These are phyloP conservation scores for Leptogaster cylindrica DNA, from an alignment of 2,888 invertebrate species.

Conservation along the genomic window DNA sequence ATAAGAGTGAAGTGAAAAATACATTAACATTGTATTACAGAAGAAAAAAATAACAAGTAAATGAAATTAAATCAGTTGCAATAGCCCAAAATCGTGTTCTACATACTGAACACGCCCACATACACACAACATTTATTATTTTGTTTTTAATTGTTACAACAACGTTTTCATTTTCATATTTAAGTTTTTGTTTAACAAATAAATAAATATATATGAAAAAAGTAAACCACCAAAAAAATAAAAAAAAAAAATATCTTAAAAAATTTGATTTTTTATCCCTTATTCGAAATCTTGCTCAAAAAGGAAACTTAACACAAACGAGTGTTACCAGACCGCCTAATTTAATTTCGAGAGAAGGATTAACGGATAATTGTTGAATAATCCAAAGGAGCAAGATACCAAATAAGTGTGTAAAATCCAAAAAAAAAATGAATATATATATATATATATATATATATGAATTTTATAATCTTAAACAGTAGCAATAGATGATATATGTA, in stretches of 20 bases:
- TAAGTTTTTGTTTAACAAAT: neutral
- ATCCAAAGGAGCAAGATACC: neutral
- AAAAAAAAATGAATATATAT: neutral
- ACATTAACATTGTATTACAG: slow-evolving; percentile 2
- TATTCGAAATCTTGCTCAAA: neutral
- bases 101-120: slow-evolving; percentile 16
- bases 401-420: neutral
- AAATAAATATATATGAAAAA: neutral
- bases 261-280: slow-evolving; percentile 8
- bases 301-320: neutral
- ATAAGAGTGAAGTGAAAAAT: slow-evolving; percentile 9
- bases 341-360: no score
- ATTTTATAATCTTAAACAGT: neutral
- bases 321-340: no score
- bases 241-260: slow-evolving; percentile 8
- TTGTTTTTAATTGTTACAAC: slow-evolving; percentile 1
- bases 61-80: slow-evolving; percentile 43
- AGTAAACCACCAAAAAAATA: neutral
- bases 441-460: neutral
- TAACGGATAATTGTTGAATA: no score
- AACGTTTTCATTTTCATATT: neutral
- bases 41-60: slow-evolving; percentile 5
- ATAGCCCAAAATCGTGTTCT: slow-evolving; percentile 43
- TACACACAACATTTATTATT: slow-evolving; percentile 29
- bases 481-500: slow-evolving; percentile 16